Conservation (phyloP, 2,888 invertebrate genomes). For the Mimachlamys varia region DNA sequence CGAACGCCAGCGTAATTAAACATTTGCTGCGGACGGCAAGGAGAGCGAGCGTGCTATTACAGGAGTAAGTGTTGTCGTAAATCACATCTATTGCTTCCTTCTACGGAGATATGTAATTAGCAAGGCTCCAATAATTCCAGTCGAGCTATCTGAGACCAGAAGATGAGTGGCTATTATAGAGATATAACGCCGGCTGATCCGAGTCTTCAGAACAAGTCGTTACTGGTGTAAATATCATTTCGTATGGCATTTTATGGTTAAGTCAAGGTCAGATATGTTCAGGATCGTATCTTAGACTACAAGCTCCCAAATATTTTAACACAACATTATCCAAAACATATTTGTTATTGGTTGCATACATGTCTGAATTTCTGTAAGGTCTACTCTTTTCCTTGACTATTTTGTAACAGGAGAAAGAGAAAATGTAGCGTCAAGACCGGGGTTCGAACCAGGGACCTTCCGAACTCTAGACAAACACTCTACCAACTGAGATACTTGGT, state of each 20-base stretch:
- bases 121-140: neutral
- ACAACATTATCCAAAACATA: neutral
- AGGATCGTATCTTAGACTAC: neutral
- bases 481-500: too few species aligned
- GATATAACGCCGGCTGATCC: neutral
- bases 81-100: neutral
- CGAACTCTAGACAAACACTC: too few species aligned
- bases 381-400: too few species aligned
- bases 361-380: too few species aligned
- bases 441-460: too few species aligned
- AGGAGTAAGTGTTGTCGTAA: neutral
- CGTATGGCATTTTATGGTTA: neutral
- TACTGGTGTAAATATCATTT: neutral
- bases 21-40: neutral
- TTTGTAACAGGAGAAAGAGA: too few species aligned
- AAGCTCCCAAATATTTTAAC: neutral
- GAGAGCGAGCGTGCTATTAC: neutral
- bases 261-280: neutral
- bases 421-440: too few species aligned
- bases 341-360: too few species aligned
- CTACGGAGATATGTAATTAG: neutral
- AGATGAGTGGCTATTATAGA: neutral
- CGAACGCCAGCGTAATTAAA: conserved; percentile 2
- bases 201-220: neutral
- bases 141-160: neutral